Evolutionary conservation across 2,797 vertebrate genomes (phyloP), one percentile per base, ranked within the genome.

Genomic region (Micrastur ruficollis): DNA sequence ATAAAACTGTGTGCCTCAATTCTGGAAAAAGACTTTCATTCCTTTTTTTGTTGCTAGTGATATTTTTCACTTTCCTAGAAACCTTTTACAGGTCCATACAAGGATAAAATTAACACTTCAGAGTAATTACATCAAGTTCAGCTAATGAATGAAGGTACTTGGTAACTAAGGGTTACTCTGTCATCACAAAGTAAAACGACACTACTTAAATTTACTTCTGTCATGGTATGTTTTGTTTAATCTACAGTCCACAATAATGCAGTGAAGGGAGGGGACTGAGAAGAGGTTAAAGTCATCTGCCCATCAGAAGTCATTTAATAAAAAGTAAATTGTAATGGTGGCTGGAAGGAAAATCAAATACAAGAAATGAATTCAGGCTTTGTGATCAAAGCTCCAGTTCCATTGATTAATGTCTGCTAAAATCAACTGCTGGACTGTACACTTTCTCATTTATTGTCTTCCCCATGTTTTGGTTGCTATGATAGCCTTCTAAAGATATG

Each of bases 271-370:
- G 1, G 0, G 62, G 29, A 74, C 93, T 63, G 70, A 82, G 82
- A 91, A 95, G 85, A 91, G 40, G 71, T 94, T 96, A 83, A 97
- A 96, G 72, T 58, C 86, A 96, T 95, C 91, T 80, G 62, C 86
- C 95, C 89, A 97, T 81, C 83, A 87, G 71, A 75, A 98, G 88
- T 96, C 89, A 95, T 96, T 97, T 98, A 97, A 97, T 93, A 96
- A 95, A 91, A 97, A 95, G 74, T 89, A 97, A 93, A 89, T 87
- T 97, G 70, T 46, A 96, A 90, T 87, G 61, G 92, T 81, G 93
- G 92, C 97, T 96, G 50, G 79, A 97, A 83, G 94, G 85, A 87
- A 97, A 98, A 98, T 97, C 92, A 98, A 98, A 98, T 86, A 96
- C 42, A 80, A 96, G 91, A 97, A 96, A 97, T 93, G 66, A 98